phyloP scores from a whole-genome alignment of 2,888 invertebrate genomes.

The Oscheius sp. region DNA sequence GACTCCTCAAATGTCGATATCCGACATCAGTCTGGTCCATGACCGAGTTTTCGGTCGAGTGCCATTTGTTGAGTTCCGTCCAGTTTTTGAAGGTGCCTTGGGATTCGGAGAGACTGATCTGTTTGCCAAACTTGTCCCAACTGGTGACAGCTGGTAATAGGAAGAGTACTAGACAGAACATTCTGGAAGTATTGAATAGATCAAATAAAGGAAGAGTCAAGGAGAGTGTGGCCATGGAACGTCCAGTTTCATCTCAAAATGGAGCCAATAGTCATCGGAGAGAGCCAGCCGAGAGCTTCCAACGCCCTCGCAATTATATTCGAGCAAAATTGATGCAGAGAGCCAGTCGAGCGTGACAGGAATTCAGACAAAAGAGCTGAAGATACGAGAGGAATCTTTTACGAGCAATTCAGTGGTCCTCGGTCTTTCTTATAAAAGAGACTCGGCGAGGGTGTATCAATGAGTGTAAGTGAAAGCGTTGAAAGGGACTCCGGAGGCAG shows the following conservation, averaged over 20 bases:
- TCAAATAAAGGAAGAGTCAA: neutral
- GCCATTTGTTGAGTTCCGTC: constrained; percentile 43
- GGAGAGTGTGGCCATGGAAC: neutral
- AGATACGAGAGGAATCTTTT: neutral
- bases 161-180: neutral
- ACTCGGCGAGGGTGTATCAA: neutral
- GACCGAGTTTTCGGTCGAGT: constrained; percentile 36
- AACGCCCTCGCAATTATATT: constrained; percentile 19
- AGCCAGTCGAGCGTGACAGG: constrained; percentile 1
- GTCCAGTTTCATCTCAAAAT: constrained; percentile 16
- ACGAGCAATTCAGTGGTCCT: constrained; percentile 4
- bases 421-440: neutral
- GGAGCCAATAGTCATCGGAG: constrained; percentile 5
- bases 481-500: neutral
- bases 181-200: neutral
- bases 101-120: constrained; percentile 31
- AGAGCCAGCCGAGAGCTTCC: neutral
- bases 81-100: constrained; percentile 39
- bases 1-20: constrained; percentile 45
- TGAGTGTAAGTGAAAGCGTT: neutral
- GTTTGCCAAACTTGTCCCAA: constrained; percentile 33
- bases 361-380: neutral
- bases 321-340: constrained; percentile 19
- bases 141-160: neutral
- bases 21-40: constrained; percentile 38